Base-by-base conservation (phyloP, 2,113 vertebrate species). In the Cynopterus brachyotis region DNA sequence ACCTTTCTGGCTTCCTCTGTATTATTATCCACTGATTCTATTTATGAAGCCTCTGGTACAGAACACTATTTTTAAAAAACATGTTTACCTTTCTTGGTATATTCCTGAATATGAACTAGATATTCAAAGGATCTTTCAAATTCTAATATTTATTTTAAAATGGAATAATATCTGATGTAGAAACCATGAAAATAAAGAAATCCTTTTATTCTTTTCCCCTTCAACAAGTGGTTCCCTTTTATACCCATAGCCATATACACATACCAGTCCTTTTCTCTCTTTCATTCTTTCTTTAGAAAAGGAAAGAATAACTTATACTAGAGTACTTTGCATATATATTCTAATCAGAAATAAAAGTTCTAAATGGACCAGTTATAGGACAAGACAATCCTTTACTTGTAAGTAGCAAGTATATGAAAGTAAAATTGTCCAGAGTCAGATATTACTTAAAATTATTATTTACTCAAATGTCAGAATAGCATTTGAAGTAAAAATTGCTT, bases 261-360 rank as follows among this genome's bases (percentile, higher is more conserved):
- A 35, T 40, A 22, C 10, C 4, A 0, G 5, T 69, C 3, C 20
- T 80, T 72, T 91, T 64, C 11, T 40, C 1, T 32, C 3, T 0
- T 89, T 95, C 37, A 42, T 80, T 64, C 12, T 83, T 87, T 57
- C 19, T 76, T 40, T 2, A 20, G 32, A 40, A 95, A 89, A 84
- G 35, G 30, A 89, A 84, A 91, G 37, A 92, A 75, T 90, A 81
- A 59, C 57, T 80, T 96, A 85, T 30, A 69, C 13, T 57, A 90
- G 70, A 50, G 67, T 93, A 90, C 59, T 92, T 81, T 76, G 89
- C 94, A 85, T 75, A 95, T 42, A 92, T 84, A 78, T 91, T 97
- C 90, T 97, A 96, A 97, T 95, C 93, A 59, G 60, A 95, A 84
- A 94, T 92, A 90, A 90, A 94, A 89, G 20, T 92, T 67, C 20